Evolutionary conservation across 2,113 vertebrate genomes (phyloP).

Genomic region (Galbula dea): DNA sequence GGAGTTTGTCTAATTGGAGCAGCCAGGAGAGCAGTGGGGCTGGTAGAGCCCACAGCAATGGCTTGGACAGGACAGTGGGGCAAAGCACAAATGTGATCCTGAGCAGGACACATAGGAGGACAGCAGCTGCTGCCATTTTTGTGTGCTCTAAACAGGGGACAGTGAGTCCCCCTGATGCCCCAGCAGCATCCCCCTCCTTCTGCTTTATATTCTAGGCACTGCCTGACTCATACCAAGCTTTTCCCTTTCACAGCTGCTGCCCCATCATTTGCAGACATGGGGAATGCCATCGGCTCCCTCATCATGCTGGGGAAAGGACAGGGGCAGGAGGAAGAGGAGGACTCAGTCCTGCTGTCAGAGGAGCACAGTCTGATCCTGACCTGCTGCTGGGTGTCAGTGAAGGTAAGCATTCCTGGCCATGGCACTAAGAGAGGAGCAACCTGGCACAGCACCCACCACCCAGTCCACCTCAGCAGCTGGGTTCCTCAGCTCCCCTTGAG

Average conservation of each 20-base stretch:
- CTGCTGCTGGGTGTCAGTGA: slow-evolving; percentile 91
- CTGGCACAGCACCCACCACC: rapidly evolving
- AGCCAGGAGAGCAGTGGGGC: background rate
- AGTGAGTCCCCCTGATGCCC: rapidly evolving
- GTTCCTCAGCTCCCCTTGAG: background rate
- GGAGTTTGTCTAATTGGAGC: background rate
- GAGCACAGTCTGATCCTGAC: slow-evolving; percentile 88
- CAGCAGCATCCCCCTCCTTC: background rate
- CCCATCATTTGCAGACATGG: slow-evolving; percentile 89
- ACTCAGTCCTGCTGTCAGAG: slow-evolving; percentile 81
- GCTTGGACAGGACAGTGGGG: background rate
- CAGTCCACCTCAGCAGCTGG: background rate
- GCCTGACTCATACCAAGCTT: background rate
- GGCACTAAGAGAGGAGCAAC: background rate
- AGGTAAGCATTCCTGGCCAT: slow-evolving; percentile 64
- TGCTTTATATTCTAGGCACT: too few relatives aligned
- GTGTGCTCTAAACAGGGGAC: background rate
- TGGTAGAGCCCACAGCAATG: background rate
- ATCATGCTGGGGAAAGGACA: slow-evolving; percentile 69
- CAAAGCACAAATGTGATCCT: background rate
- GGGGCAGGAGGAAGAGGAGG: slow-evolving; percentile 62
- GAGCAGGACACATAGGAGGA: rapidly evolving
- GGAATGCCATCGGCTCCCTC: slow-evolving; percentile 82
- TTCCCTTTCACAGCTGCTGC: slow-evolving; percentile 69
- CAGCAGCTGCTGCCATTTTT: background rate